Evolutionary conservation across 2,113 vertebrate genomes (phyloP).

Genomic region (Microcebus griseorufus): DNA sequence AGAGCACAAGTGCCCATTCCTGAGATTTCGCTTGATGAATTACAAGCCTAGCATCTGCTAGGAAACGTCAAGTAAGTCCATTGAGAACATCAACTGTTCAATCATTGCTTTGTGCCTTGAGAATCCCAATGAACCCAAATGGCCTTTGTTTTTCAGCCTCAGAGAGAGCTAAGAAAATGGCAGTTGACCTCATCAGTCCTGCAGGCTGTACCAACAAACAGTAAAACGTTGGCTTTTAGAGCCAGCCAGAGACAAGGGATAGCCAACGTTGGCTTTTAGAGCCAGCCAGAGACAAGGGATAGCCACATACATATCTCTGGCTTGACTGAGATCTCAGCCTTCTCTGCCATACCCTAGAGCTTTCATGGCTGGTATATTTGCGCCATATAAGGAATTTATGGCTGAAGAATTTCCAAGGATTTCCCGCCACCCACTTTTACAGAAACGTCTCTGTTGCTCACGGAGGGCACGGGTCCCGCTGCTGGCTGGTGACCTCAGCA

Average conservation of each 20-base stretch:
- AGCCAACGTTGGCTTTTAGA: too few species aligned
- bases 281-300: background rate
- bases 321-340: background rate
- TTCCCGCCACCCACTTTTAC: constrained; percentile 18
- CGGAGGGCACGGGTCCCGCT: constrained; percentile 12
- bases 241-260: too few species aligned
- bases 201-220: background rate
- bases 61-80: constrained; percentile 47
- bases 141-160: constrained; percentile 1
- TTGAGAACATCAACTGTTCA: background rate
- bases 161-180: constrained; percentile 29
- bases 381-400: constrained; percentile 22
- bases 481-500: constrained; percentile 52
- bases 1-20: background rate
- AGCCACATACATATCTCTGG: background rate
- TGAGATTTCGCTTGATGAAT: background rate
- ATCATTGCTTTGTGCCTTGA: background rate
- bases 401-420: background rate
- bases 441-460: constrained; percentile 40
- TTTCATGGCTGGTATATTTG: background rate
- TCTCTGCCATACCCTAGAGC: background rate
- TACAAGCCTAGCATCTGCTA: background rate
- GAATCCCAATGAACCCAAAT: background rate
- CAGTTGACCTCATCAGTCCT: background rate
- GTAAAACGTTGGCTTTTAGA: background rate